Base-by-base conservation (phyloP, 2,888 invertebrate species). In the Teinopalpus imperialis region DNA sequence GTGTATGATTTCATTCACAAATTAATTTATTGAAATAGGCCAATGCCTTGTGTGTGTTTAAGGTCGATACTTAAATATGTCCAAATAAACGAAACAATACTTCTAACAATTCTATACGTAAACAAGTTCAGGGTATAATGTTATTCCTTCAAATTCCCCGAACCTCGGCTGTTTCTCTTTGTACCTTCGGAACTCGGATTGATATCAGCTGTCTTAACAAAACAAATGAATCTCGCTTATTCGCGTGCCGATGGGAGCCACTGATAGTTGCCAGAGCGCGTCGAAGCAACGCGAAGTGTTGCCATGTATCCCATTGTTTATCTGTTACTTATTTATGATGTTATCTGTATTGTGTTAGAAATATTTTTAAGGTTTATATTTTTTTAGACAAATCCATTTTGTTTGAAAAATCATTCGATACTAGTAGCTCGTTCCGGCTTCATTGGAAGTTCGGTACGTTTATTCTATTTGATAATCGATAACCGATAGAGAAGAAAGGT, bases 251-350 rank as follows among this genome's bases (percentile, higher is more conserved):
- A 29, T 27, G 32, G 8, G 2, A 16, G 10, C 14, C 13, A 8
- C 16, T 34, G 42, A 34, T 27, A 7, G 27, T 27, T 21, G 13
- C 43, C 43, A 43, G 35, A 35, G 29, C 20, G 34, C 27, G 34
- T 34, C 34, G 12, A 43, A 18, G 3, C 18, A 20, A 5, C 5
- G 34, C 27, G 3, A 10, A 29, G 8, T 18, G 9, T 16, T 20
- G 39, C 20, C 29, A 18, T 3, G 30, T 13, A 18, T 26, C 8
- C 4, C 6, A 27, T 34, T 34, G 35, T 34, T 43, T 27, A 43
- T 29, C 10, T 23, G n/a, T 27, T 8, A 27, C 13, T 27, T 34
- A 32, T 35, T 43, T 40, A 12, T 29, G n/a, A 14, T 36, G 13
- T 36, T 23, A 24, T 9, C n/a, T n/a, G n/a, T 14, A 24, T 14